Evolutionary conservation across 2,113 vertebrate genomes (phyloP).

Genomic region (Corynorhinus townsendii): DNA sequence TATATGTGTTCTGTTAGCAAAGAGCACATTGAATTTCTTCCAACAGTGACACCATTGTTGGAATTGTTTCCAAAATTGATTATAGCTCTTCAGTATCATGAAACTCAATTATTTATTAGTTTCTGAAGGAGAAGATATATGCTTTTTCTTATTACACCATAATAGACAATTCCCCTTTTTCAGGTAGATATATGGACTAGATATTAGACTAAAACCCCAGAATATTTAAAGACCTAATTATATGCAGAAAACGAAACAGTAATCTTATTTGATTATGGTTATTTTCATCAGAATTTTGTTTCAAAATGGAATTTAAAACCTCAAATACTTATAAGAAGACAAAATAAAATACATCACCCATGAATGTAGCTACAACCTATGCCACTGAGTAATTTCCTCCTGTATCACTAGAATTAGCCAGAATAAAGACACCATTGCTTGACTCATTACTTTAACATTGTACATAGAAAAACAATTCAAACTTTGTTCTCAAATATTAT

Average conservation of each 20-base stretch:
- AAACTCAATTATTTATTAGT: not conserved
- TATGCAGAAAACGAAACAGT: not conserved
- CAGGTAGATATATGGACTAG: not conserved
- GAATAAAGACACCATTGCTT: not conserved
- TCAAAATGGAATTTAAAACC: not conserved
- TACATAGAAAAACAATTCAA: not conserved
- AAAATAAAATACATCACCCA: not conserved
- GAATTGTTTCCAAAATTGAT: not conserved
- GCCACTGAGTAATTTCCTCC: not conserved
- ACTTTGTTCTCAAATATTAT: not conserved
- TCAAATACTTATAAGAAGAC: not conserved
- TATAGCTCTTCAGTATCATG: not conserved
- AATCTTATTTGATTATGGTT: not conserved
- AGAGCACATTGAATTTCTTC: not conserved
- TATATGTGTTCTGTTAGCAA: not conserved
- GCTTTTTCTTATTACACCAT: not conserved
- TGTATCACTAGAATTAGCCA: not conserved
- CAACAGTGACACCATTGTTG: not conserved
- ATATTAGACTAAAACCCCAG: not conserved
- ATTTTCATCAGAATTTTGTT: conserved; percentile 24
- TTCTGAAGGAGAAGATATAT: not conserved
- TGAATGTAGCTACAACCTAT: not conserved
- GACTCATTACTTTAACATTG: not conserved
- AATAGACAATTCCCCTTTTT: not conserved
- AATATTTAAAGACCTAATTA: not conserved